Evolutionary conservation across 2,888 invertebrate species (phyloP), one percentile per base, ranked within the genome.

Genomic region (Drosophila pseudotakahashii): DNA sequence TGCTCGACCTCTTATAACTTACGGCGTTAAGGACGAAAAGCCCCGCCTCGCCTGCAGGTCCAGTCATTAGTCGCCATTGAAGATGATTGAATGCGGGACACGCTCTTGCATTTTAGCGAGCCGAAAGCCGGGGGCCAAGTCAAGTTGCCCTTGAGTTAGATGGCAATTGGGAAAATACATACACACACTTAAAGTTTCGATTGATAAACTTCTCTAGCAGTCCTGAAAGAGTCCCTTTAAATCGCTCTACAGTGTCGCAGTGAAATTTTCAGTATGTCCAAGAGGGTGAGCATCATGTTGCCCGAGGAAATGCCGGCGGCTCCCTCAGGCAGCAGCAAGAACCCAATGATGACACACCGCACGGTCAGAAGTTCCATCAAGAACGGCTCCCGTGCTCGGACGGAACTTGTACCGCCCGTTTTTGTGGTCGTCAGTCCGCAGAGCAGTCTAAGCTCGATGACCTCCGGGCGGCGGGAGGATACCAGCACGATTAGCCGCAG

Each of bases 211-310:
- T 76, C 10, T 39, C 34, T n/a, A 10, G 19, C 30, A 16, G 7
- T 11, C 41, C 2, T 32, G 32, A 0, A 39, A 37, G 23, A 16
- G 26, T 13, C 32, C 7, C 5, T 11, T 6, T 0, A 39, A 30
- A 16, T 26, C 36, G 30, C 23, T 13, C 23, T 26, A 42, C 14
- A 7, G 41, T 45, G 16, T 50, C 34, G 2, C 26, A 26, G 16
- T 36, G 14, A 32, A 67, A 50, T 50, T 67, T 62, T 11, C 34
- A 73, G 54, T 13, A 84, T 81, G 80, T 68, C 82, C 2, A 79
- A 54, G 41, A 48, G 77, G 2, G 80, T 85, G 3, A 81, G 73
- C 67, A 79, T 79, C 23, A 9, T 55, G 6, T 11, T 55, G 34
- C 66, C 79, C 10, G 57, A 36, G 4, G 76, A 78, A 23, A 32